Conservation (phyloP, 2,797 vertebrate genomes). For the Thamnophis elegans region DNA sequence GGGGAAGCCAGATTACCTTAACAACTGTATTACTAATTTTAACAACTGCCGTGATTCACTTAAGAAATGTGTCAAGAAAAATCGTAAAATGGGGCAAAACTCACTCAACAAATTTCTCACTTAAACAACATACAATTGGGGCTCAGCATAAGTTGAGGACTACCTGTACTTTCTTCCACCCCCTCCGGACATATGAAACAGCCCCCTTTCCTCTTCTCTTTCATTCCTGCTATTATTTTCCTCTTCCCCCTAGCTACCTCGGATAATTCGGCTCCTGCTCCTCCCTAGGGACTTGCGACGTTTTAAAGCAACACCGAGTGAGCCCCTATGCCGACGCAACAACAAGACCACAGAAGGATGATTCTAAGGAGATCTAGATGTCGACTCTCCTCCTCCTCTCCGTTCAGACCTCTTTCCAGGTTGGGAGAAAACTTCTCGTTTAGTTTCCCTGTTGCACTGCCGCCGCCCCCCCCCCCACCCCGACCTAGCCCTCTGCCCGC, state of each 20-base stretch:
- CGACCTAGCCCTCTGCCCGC: not conserved
- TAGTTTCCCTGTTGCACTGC: not conserved
- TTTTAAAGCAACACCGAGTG: not conserved
- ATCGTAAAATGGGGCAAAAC: not conserved
- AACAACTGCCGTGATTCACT: not conserved
- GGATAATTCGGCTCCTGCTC: not conserved
- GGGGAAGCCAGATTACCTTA: not conserved
- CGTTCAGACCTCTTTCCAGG: not conserved
- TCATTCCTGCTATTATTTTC: not conserved
- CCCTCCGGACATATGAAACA: not conserved
- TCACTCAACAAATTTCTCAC: not conserved
- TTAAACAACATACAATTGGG: not conserved
- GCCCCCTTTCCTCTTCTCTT: not conserved
- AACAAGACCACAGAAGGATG: not conserved
- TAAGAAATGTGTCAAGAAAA: not conserved
- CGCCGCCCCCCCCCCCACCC: no score
- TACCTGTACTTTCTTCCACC: not conserved
- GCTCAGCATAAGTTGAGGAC: not conserved
- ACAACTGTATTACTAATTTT: not conserved
- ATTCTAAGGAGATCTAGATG: not conserved
- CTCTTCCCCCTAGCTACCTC: not conserved
- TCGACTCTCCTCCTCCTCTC: not conserved
- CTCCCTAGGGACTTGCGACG: not conserved
- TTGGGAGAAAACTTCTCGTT: not conserved
- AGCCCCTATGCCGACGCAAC: not conserved